These are phyloP conservation scores for Zosterops japonicus DNA, from an alignment of 2,113 vertebrate species.

Conservation along the genomic window DNA sequence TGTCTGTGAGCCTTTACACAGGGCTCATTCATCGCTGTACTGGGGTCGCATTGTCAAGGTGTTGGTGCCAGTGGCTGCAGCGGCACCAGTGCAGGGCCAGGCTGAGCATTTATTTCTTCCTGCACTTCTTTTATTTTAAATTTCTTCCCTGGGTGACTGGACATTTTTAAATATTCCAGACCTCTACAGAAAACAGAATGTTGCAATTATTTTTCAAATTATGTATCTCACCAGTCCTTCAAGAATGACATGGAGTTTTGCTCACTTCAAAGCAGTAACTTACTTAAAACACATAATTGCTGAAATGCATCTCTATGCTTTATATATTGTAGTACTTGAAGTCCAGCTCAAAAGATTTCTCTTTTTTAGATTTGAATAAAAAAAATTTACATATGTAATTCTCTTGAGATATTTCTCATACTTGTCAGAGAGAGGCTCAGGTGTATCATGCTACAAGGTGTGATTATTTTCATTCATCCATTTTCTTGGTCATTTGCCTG, in stretches of 20 bases:
- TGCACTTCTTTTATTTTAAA: not conserved
- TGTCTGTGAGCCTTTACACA: not conserved
- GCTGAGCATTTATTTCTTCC: not conserved
- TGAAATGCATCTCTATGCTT: not conserved
- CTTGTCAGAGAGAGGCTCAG: not conserved
- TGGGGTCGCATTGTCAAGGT: fast-evolving
- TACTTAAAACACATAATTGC: not conserved
- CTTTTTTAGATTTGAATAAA: not conserved
- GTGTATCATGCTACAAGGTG: not conserved
- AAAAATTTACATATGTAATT: not conserved
- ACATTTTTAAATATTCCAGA: not conserved
- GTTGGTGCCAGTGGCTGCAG: not conserved
- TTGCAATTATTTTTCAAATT: not conserved
- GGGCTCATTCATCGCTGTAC: fast-evolving
- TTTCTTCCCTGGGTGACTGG: not conserved
- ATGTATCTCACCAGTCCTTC: not conserved
- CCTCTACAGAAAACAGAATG: not conserved
- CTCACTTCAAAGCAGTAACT: not conserved
- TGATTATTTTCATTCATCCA: not conserved
- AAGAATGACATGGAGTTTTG: not conserved
- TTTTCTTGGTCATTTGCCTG: not conserved
- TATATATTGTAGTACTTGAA: not conserved
- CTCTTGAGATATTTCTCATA: not conserved
- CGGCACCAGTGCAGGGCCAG: not conserved
- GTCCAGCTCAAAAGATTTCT: not conserved